Percentiles rank a stretch among this genome's conserved stretches.
These are phyloP conservation scores for Carapus acus DNA, from an alignment of 2,797 vertebrate genomes.

Conservation along the genomic window DNA sequence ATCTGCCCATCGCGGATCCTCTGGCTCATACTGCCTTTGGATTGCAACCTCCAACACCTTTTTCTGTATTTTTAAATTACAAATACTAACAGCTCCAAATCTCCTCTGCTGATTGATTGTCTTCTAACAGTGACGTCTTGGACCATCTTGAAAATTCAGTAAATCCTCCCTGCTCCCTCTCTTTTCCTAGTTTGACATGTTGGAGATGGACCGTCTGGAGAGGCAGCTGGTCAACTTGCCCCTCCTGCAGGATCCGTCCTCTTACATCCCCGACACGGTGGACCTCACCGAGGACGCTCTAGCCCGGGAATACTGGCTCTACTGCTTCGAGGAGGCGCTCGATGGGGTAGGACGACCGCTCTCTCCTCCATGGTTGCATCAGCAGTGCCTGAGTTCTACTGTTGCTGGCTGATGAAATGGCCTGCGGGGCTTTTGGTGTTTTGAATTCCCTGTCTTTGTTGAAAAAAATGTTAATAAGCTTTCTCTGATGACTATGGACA, in stretches of 20 bases:
- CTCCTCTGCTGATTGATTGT: not conserved
- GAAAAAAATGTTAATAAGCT: too few species aligned
- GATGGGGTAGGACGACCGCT: conserved; percentile 84
- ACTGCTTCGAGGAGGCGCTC: conserved; percentile 93
- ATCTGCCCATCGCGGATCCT: conserved; percentile 19
- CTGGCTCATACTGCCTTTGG: conserved; percentile 14
- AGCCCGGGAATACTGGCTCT: conserved; percentile 96
- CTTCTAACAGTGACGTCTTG: not conserved
- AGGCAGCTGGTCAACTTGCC: conserved; percentile 90
- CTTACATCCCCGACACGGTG: conserved; percentile 92
- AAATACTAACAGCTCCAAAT: conserved; percentile 9
- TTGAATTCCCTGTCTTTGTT: too few species aligned
- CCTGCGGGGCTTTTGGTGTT: too few species aligned
- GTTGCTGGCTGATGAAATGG: too few species aligned
- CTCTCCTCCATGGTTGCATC: too few species aligned
- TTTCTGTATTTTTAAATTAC: not conserved
- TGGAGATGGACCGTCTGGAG: conserved; percentile 97
- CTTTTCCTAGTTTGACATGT: conserved; percentile 85
- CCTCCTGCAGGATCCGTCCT: conserved; percentile 85
- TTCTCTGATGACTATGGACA: too few species aligned
- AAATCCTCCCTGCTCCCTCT: conserved; percentile 1
- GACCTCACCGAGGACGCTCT: conserved; percentile 89
- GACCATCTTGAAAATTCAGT: not conserved
- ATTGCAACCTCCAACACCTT: conserved; percentile 12
- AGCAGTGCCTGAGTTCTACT: too few species aligned